A percentile compares a stretch with the other conserved stretches of the same genome.
Evolutionary conservation across 2,888 invertebrate species (phyloP).

Genomic region (Coenonympha glycerion): DNA sequence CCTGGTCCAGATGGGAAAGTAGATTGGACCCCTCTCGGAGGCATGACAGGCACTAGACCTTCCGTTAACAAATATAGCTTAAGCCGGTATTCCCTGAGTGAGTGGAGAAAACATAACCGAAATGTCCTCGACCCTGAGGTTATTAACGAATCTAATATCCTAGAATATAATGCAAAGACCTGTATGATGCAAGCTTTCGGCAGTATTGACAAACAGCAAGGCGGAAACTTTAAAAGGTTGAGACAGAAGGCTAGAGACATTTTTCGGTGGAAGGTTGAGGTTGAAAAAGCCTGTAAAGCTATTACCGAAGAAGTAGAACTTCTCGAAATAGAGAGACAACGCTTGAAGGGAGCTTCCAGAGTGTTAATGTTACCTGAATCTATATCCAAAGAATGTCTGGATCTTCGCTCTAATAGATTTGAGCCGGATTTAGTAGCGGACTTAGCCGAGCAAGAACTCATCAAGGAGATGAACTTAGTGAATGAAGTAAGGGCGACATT

Average conservation of each 20-base stretch:
- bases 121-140: slow-evolving; percentile 67
- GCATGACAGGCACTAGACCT: slow-evolving; percentile 83
- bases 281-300: slow-evolving; percentile 81
- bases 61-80: slow-evolving; percentile 85
- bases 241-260: slow-evolving; percentile 81
- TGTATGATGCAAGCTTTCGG: slow-evolving; percentile 79
- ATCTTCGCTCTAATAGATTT: slow-evolving; percentile 80
- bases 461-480: slow-evolving; percentile 83
- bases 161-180: slow-evolving; percentile 78
- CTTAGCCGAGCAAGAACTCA: slow-evolving; percentile 83
- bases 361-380: slow-evolving; percentile 82
- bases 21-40: slow-evolving; percentile 82
- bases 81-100: slow-evolving; percentile 81
- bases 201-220: slow-evolving; percentile 80
- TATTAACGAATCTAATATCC: slow-evolving; percentile 73
- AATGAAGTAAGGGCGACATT: slow-evolving; percentile 80
- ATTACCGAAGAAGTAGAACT: slow-evolving; percentile 82
- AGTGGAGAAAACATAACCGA: slow-evolving; percentile 81
- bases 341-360: slow-evolving; percentile 80
- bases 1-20: slow-evolving; percentile 84
- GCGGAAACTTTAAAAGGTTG: slow-evolving; percentile 79
- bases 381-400: slow-evolving; percentile 85
- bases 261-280: slow-evolving; percentile 84
- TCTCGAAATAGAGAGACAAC: slow-evolving; percentile 80
- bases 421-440: slow-evolving; percentile 86